Base-by-base conservation (phyloP, 2,888 invertebrate species). In the Suillia variegata region DNA sequence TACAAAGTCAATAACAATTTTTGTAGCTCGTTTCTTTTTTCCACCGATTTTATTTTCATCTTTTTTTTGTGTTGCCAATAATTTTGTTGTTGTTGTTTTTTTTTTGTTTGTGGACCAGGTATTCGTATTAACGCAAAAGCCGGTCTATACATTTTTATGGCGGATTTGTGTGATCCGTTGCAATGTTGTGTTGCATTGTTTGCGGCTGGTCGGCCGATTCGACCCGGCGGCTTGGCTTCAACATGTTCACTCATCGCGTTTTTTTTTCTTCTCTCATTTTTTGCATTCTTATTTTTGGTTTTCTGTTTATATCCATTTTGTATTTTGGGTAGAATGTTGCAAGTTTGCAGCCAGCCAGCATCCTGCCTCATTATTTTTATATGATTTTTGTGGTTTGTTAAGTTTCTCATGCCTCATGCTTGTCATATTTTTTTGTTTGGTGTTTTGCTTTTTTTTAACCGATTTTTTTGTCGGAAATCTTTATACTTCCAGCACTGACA, bases 141-240 rank as follows among this genome's bases (percentile, higher is more conserved):
- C 55, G 53, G 68, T 55, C 33, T 54, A 60, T 38, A 34, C 42
- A 59, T 70, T 65, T 77, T 77, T 77, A 77, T 76, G 74, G 76
- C 70, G 73, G 76, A 77, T 77, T 77, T 77, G 74, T 76, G 73
- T 77, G 77, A 77, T 77, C 76, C 74, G 73, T 69, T 77, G 76
- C 75, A 74, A 70, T 74, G 66, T 70, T 72, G 21, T 33, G 62
- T 63, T 66, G 71, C 70, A 72, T 72, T 74, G 74, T 73, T 48
- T 48, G 48, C 49, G 55, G 55, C 54, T 22, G 34, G 15, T 24
- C 21, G 18, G n/a, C n/a, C n/a, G n/a, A n/a, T n/a, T n/a, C n/a
- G n/a, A n/a, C n/a, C n/a, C n/a, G n/a, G n/a, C n/a, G n/a, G n/a
- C n/a, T n/a, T n/a, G 13, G 33, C 21, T 15, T 42, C 42, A 42